Conservation (phyloP, 2,113 vertebrate species). For the Apodemus sylvaticus region DNA sequence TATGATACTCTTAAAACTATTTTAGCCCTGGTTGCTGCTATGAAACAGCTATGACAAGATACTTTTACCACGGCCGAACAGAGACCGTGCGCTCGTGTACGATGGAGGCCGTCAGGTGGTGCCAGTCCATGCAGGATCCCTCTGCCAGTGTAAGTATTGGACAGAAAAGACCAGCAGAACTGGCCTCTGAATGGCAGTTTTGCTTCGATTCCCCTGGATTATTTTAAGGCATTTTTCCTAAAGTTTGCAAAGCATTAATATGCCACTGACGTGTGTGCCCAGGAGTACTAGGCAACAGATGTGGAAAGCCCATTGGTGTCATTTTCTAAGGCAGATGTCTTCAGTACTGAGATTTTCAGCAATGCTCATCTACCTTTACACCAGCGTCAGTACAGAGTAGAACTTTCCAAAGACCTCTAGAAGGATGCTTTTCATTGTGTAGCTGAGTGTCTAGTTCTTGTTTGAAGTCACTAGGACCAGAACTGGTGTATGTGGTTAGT, state of each 20-base stretch:
- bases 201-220: not conserved
- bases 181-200: not conserved
- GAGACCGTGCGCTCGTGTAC: conserved; percentile 96
- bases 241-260: conserved; percentile 38
- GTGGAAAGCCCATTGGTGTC: not conserved
- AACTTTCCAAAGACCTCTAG: not conserved
- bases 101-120: conserved; percentile 92
- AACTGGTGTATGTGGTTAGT: not conserved
- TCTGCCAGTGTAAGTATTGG: conserved; percentile 83
- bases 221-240: not conserved
- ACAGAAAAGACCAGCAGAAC: not conserved
- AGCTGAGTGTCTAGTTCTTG: not conserved
- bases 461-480: not conserved
- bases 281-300: not conserved
- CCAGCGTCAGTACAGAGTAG: not conserved
- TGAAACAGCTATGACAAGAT: conserved; percentile 95
- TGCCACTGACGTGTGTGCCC: not conserved
- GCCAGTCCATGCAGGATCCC: conserved; percentile 92
- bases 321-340: not conserved
- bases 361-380: not conserved
- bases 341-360: not conserved
- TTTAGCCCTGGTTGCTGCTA: conserved; percentile 95
- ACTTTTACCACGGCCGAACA: conserved; percentile 96
- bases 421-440: not conserved
- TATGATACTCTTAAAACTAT: not conserved